Percentiles rank a stretch among this genome's conserved stretches.
These are phyloP conservation scores for Sylvilagus floridanus DNA, from an alignment of 2,797 vertebrate species.

Conservation along the genomic window DNA sequence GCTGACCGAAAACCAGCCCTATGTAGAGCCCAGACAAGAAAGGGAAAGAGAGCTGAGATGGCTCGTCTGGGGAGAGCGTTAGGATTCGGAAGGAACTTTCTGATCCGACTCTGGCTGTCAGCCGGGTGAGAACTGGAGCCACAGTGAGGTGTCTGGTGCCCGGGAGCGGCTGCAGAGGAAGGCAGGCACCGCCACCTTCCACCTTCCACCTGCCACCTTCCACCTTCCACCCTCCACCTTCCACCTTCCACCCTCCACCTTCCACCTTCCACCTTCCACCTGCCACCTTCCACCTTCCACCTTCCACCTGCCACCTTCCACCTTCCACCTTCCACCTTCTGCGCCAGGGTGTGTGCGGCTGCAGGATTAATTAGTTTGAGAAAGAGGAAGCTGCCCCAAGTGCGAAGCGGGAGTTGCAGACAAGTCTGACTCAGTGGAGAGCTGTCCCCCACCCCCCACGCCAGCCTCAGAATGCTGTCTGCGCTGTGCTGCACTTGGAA, in stretches of 20 bases:
- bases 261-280: no score
- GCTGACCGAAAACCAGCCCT: neutral
- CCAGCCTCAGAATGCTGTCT: constrained; percentile 55
- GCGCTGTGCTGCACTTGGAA: constrained; percentile 3
- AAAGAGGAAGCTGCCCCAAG: constrained; percentile 66
- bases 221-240: no score
- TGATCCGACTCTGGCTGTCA: constrained; percentile 54
- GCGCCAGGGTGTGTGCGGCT: constrained; percentile 37
- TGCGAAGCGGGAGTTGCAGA: constrained; percentile 62
- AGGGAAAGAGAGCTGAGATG: neutral
- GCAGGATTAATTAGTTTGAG: constrained; percentile 69
- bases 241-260: no score
- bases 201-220: no score
- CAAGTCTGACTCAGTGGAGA: constrained; percentile 63
- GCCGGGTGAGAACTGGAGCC: neutral
- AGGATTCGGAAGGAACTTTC: constrained; percentile 60
- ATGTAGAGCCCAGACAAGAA: neutral
- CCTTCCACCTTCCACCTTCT: no score
- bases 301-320: no score
- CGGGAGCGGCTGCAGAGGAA: neutral
- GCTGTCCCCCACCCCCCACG: neutral
- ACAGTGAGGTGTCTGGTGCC: constrained; percentile 38
- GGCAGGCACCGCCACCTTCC: constrained; percentile 49
- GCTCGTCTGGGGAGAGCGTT: constrained; percentile 9
- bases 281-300: no score